Conservation (phyloP, 2,113 vertebrate genomes). For the Ginglymostoma cirratum region DNA sequence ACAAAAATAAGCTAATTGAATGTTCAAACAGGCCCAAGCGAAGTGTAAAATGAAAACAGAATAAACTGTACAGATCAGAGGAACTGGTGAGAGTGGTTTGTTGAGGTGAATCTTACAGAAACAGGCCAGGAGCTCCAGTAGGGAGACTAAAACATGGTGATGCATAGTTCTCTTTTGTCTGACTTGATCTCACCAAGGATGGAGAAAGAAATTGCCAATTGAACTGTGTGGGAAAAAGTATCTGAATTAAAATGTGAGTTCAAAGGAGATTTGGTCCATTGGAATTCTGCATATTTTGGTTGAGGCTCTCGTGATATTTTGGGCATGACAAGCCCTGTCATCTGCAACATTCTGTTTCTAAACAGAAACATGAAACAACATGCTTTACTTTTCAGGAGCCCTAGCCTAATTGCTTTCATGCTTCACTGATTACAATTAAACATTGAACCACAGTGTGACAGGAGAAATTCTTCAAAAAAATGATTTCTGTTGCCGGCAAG, state of each 20-base stretch:
- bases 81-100: not conserved
- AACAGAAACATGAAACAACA: not conserved
- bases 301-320: not conserved
- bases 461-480: not conserved
- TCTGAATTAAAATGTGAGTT: not conserved
- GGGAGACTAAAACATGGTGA: not conserved
- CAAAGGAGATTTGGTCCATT: not conserved
- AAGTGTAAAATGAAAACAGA: not conserved
- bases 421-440: not conserved
- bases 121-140: not conserved
- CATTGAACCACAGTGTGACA: not conserved
- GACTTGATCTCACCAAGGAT: not conserved
- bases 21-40: not conserved
- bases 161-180: not conserved
- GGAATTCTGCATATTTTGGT: not conserved
- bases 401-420: not conserved
- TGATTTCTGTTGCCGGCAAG: not conserved
- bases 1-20: too few species aligned
- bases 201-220: not conserved
- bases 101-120: not conserved
- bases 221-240: not conserved
- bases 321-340: not conserved
- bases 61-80: not conserved
- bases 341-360: not conserved
- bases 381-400: not conserved